Evolutionary conservation across 1,140 invertebrate species (phyloP), one percentile per base, ranked within the genome.

Genomic region (Drusus annulatus): DNA sequence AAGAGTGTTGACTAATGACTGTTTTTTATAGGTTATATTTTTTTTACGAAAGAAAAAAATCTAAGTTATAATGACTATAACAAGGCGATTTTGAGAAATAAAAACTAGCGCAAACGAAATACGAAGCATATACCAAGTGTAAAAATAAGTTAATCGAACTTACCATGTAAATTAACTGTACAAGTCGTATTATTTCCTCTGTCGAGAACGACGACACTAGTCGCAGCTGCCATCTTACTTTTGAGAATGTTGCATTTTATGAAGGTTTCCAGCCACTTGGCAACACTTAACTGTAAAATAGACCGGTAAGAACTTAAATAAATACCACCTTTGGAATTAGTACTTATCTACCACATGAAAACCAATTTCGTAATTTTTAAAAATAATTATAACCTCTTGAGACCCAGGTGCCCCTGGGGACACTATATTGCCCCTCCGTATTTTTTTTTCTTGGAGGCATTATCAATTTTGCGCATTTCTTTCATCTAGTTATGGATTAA

Each of bases 181-280:
- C 96, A 97, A 87, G 96, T 97, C 88, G 96, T 97, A 91, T 97
- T 97, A 91, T 97, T 97, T 88, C 96, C 96, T 89, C 96, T 94
- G 91, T 97, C 96, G 86, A 97, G 93, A 86, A 97, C 95, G 87
- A 97, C 95, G 90, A 97, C 96, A 92, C 95, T 96, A 84, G 96
- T 97, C 91, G 95, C 94, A 85, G 93, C 95, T 93, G 94, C 94
- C 92, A 94, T 95, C 89, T 90, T 90, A 87, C 85, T 85, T 36
- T 86, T 88, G 68, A 50, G 68, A 71, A 71, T 71, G 68, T 71
- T 71, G 23, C 31, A 31, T 68, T 89, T 87, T 89, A 87, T 89
- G 87, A 16, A 58, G 69, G 25, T 28, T 3, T 28, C 25, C 25
- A 28, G 25, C n/a, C 56, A 10, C 51, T 56, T 58, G 51, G 36